Evolutionary conservation across 2,113 vertebrate species (phyloP).

Genomic region (Chelonoidis abingdonii): DNA sequence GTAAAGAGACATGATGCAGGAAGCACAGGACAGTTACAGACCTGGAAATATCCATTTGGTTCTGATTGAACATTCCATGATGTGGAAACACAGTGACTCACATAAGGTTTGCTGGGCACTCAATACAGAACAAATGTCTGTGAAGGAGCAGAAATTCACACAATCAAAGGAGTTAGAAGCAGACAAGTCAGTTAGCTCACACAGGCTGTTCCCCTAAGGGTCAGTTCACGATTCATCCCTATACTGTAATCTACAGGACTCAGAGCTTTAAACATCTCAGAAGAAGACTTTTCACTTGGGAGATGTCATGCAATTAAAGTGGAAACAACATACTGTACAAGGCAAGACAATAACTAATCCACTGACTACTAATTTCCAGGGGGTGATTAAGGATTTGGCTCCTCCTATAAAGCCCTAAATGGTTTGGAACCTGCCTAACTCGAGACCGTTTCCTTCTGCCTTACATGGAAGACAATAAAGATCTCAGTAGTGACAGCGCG

Average conservation of each 20-base stretch:
- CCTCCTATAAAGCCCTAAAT: neutral
- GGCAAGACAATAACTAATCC: too few species aligned
- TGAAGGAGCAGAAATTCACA: neutral
- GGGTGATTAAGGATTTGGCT: neutral
- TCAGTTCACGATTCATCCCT: neutral
- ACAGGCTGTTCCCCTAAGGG: neutral
- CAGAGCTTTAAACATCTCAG: neutral
- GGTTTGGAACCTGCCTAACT: neutral
- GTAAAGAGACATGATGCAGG: neutral
- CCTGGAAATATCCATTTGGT: neutral
- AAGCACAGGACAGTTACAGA: neutral
- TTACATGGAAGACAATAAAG: neutral
- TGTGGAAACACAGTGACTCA: neutral
- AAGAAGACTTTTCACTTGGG: neutral
- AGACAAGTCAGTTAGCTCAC: neutral
- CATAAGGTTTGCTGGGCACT: neutral
- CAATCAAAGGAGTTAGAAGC: neutral
- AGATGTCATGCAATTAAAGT: neutral
- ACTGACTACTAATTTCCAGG: neutral
- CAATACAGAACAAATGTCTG: neutral
- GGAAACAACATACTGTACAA: neutral
- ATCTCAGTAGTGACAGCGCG: neutral
- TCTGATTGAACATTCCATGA: neutral
- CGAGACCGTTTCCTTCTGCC: neutral
- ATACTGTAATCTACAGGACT: neutral